Conservation (phyloP, 2,888 invertebrate genomes). For the Trichogramma dendrolimi region DNA sequence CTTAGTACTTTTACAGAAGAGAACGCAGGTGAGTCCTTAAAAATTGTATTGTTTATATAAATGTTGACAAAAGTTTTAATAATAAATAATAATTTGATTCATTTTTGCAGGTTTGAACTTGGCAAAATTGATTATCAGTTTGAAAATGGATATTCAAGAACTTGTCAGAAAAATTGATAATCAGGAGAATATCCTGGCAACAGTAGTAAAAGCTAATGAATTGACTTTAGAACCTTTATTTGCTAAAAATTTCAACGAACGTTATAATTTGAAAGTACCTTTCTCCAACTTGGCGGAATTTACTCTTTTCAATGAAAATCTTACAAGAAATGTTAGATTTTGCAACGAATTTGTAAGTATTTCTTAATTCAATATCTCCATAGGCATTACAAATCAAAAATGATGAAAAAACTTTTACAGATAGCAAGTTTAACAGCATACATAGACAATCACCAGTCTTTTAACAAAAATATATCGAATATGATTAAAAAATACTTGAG, state of each 20-base stretch:
- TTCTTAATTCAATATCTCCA: neutral
- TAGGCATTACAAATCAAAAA: neutral
- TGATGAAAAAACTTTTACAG: slow-evolving; percentile 8
- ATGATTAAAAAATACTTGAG: slow-evolving; percentile 20
- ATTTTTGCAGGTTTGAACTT: slow-evolving; percentile 17
- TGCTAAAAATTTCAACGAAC: slow-evolving; percentile 18
- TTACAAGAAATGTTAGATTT: slow-evolving; percentile 8
- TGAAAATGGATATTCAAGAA: slow-evolving; percentile 12
- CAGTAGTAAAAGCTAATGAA: slow-evolving; percentile 15
- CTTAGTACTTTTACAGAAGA: no score
- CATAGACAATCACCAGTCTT: slow-evolving; percentile 20
- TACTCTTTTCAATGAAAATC: slow-evolving; percentile 19
- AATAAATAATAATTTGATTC: neutral
- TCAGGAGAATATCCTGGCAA: slow-evolving; percentile 15
- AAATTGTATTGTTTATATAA: no score
- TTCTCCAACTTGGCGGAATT: slow-evolving; percentile 17
- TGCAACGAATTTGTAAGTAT: slow-evolving; percentile 26
- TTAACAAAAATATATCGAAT: slow-evolving; percentile 17
- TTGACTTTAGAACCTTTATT: slow-evolving; percentile 18
- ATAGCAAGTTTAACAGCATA: slow-evolving; percentile 17
- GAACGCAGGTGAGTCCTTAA: neutral
- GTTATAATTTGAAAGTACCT: slow-evolving; percentile 16
- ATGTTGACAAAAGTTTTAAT: no score
- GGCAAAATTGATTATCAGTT: slow-evolving; percentile 13
- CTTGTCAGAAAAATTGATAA: slow-evolving; percentile 13